A percentile compares a stretch with the other conserved stretches of the same genome.
These are phyloP conservation scores for Epinephelus lanceolatus DNA, from an alignment of 2,113 vertebrate genomes.

Conservation along the genomic window DNA sequence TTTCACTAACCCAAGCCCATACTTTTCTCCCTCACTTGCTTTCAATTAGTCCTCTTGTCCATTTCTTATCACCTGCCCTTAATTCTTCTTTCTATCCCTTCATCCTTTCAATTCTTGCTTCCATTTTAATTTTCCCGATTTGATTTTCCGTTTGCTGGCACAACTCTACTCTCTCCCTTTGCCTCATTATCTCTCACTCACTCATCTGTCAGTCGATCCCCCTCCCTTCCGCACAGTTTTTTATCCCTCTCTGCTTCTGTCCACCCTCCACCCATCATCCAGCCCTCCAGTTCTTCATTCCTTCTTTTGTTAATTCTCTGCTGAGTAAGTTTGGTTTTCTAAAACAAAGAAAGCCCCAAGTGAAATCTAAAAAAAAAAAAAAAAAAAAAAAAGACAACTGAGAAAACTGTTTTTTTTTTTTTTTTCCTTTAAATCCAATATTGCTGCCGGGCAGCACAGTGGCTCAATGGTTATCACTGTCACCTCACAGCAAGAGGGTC, in stretches of 20 bases:
- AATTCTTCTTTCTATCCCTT: conserved; percentile 57
- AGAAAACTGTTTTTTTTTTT: background rate
- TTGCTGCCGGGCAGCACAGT: conserved; percentile 4
- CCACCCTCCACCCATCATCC: conserved; percentile 41
- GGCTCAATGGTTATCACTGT: conserved; percentile 24
- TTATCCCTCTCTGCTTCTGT: conserved; percentile 43
- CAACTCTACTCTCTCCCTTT: conserved; percentile 39
- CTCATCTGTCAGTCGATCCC: conserved; percentile 59
- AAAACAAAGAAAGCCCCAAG: conserved; percentile 40
- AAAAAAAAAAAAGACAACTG: background rate
- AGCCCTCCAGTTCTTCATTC: conserved; percentile 40
- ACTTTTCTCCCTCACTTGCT: conserved; percentile 69
- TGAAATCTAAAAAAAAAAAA: conserved; percentile 9
- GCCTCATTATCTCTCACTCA: conserved; percentile 51
- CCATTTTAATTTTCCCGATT: conserved; percentile 56
- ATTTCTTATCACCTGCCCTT: conserved; percentile 71
- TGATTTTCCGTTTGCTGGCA: conserved; percentile 62
- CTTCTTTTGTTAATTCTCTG: conserved; percentile 47
- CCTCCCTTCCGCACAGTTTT: conserved; percentile 26
- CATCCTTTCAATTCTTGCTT: conserved; percentile 59
- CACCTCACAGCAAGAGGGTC: conserved; percentile 17
- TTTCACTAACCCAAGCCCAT: conserved; percentile 45
- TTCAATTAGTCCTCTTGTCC: conserved; percentile 73
- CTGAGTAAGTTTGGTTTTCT: conserved; percentile 49
- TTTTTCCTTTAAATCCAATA: conserved; percentile 9